A percentile compares a stretch with the other conserved stretches of the same genome.
Conservation (phyloP, 92 coral and sea anemone species). For the Siderastrea radians region DNA sequence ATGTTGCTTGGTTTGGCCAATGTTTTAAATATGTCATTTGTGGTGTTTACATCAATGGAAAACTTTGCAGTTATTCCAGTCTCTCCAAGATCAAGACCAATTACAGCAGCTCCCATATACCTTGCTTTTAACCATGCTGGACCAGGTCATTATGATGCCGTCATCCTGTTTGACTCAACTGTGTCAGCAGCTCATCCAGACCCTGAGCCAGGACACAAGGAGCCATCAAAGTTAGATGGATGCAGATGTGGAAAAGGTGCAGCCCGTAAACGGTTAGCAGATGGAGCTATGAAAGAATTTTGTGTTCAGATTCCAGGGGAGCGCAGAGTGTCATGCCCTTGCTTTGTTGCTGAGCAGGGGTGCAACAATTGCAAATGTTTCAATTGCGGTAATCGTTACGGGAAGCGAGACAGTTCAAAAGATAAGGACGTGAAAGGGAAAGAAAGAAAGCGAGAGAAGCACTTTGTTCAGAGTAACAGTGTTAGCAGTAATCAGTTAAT, state of each 20-base stretch:
- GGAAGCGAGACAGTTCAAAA: constrained; percentile 24
- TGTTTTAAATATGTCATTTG: constrained; percentile 35
- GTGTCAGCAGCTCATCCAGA: background rate
- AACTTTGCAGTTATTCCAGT: constrained; percentile 49
- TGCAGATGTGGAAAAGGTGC: constrained; percentile 43
- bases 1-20: constrained; percentile 41
- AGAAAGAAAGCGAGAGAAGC: constrained; percentile 22
- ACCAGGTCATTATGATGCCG: constrained; percentile 61
- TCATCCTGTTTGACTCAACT: constrained; percentile 7
- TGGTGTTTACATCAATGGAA: constrained; percentile 45
- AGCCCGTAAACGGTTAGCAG: constrained; percentile 7
- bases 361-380: constrained; percentile 28
- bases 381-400: constrained; percentile 39
- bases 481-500: constrained; percentile 41
- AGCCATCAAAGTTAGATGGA: background rate
- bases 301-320: constrained; percentile 57
- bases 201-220: background rate
- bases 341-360: constrained; percentile 28
- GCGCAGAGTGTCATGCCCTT: constrained; percentile 47
- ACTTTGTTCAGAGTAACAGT: constrained; percentile 42
- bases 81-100: constrained; percentile 45
- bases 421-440: background rate
- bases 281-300: constrained; percentile 35
- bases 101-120: constrained; percentile 22
- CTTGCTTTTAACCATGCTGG: constrained; percentile 57